Evolutionary conservation across 1,140 invertebrate genomes (phyloP), one percentile per base, ranked within the genome.

Genomic region (Brachionus angularis): DNA sequence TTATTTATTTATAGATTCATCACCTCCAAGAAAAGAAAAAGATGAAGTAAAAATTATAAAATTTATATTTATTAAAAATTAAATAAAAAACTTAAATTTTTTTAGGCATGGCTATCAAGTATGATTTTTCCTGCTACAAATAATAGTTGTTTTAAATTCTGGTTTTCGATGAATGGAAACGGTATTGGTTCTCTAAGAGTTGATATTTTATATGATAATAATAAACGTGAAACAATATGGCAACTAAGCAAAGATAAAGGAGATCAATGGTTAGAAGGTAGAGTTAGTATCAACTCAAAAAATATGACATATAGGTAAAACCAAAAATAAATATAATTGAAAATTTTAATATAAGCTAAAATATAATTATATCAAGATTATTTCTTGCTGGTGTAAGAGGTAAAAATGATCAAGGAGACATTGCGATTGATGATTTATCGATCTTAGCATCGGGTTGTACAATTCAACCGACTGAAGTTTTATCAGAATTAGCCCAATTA

Each of bases 161-260:
- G 53, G 53, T 79, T 78, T 52, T 78, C 76, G 64, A 82, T 80
- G 76, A 79, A 76, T 73, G 80, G 79, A 10, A 62, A 74, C 18
- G 67, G 74, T 58, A 73, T 76, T 5, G 76, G 77, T 69, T 52
- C 46, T 5, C 71, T 79, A 10, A 78, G 72, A 72, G 74, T 79
- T 16, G 53, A 58, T 58, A 23, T 58, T 10, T 8, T 58, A 25
- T 58, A 58, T 29, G 53, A 58, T 21, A 58, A 55, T 18, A 36
- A 58, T 39, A 10, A 8, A 16, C n/a, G 31, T 39, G 53, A 58
- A 27, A 58, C 53, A 23, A 23, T 58, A 58, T 58, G 53, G 53
- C 36, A 58, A 23, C 7, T 58, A 36, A 58, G 53, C 39, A 10
- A 42, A 58, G 53, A 58, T 58, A 58, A 58, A 39, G 53, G 53